Conservation (phyloP, 2,113 vertebrate genomes). For the Myrmecophaga tridactyla region DNA sequence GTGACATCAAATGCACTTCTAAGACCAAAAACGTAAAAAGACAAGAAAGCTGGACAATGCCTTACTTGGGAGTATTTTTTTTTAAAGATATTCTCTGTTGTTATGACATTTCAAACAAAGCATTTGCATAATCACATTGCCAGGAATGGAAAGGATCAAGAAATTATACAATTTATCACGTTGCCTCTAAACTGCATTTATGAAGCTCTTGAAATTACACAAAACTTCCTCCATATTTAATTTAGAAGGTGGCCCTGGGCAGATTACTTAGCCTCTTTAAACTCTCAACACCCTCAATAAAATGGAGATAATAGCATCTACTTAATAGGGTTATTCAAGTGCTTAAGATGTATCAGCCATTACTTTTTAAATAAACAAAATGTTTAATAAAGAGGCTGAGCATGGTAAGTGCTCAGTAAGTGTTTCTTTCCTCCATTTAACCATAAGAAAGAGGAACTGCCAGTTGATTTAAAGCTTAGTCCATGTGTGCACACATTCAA, state of each 20-base stretch:
- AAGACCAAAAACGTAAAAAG: conserved; percentile 32
- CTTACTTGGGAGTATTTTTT: conserved; percentile 4
- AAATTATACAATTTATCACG: neutral
- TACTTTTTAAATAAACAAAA: neutral
- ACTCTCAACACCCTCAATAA: neutral
- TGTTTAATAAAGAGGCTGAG: neutral
- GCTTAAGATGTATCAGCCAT: neutral
- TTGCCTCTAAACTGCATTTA: neutral
- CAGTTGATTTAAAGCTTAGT: neutral
- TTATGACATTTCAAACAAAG: conserved; percentile 37
- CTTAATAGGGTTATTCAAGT: neutral
- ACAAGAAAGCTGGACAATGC: neutral
- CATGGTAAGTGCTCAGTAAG: neutral
- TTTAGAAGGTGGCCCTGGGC: neutral
- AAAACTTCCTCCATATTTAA: neutral
- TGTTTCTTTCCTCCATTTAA: neutral
- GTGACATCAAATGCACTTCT: neutral
- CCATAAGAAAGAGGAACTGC: conserved; percentile 7
- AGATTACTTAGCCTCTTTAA: neutral
- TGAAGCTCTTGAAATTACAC: neutral
- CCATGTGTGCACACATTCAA: neutral
- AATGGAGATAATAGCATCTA: neutral
- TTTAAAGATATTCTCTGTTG: conserved; percentile 27
- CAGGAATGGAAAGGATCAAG: neutral
- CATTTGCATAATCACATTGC: neutral